Conservation (phyloP, 2,797 vertebrate genomes). For the Coilia nasus region DNA sequence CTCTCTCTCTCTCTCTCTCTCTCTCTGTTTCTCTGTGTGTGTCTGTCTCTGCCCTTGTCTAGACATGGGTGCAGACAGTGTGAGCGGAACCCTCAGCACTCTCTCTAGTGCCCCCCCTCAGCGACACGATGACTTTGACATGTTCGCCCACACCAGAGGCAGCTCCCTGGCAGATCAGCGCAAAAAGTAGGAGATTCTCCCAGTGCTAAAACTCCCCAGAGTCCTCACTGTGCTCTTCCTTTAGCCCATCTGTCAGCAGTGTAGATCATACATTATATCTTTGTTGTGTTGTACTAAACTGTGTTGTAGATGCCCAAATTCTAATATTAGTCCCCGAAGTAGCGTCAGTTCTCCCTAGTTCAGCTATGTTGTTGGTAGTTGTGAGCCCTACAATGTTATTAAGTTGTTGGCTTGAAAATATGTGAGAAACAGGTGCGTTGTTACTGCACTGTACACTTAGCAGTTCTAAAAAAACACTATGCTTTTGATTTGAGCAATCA, state of each 20-base stretch:
- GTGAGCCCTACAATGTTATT: too few relatives aligned
- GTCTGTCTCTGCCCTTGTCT: not conserved
- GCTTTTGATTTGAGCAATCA: not conserved
- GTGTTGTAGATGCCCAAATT: too few relatives aligned
- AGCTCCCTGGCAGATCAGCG: constrained; percentile 90
- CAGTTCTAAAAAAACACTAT: not conserved
- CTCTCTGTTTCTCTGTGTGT: not conserved
- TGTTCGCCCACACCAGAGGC: constrained; percentile 94
- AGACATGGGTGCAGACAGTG: constrained; percentile 85
- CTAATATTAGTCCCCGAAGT: too few relatives aligned
- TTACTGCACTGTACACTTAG: not conserved
- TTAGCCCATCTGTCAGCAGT: not conserved
- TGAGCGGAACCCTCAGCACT: constrained; percentile 83
- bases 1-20: too few relatives aligned
- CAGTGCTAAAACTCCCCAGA: not conserved
- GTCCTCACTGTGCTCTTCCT: not conserved
- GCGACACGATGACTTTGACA: constrained; percentile 87
- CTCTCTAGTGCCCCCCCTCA: constrained; percentile 76
- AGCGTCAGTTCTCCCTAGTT: too few relatives aligned
- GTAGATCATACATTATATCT: too few relatives aligned
- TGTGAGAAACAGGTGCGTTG: not conserved
- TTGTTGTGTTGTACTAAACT: too few relatives aligned
- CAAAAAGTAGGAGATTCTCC: constrained; percentile 81
- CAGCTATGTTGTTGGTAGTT: too few relatives aligned
- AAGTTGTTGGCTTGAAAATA: not conserved